Conservation (phyloP, 2,888 invertebrate genomes). For the Andrena hattorfiana region DNA sequence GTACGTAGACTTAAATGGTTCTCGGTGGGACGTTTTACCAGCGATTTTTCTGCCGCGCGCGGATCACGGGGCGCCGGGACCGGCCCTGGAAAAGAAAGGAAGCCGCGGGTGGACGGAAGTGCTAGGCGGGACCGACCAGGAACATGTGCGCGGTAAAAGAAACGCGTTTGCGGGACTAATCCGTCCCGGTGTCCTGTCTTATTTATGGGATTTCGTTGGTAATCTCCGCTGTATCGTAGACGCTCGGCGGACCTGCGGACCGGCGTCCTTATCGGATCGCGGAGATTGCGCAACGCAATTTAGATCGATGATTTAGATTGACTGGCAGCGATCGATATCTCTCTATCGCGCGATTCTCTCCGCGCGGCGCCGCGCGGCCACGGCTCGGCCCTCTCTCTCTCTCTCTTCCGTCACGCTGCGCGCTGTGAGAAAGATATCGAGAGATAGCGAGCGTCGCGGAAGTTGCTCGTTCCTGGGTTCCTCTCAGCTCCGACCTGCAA, state of each 20-base stretch:
- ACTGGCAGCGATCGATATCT: conserved; percentile 50
- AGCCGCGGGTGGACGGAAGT: too few species aligned
- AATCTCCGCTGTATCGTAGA: conserved; percentile 61
- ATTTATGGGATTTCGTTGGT: conserved; percentile 61
- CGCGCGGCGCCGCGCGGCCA: too few species aligned
- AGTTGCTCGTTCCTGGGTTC: conserved; percentile 11
- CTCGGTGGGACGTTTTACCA: neutral
- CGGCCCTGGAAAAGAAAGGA: neutral
- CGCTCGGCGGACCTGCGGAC: conserved; percentile 10
- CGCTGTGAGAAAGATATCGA: conserved; percentile 62
- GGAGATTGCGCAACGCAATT: conserved; percentile 65
- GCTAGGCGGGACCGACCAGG: neutral
- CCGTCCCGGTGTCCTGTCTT: conserved; percentile 33
- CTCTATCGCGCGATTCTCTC: conserved; percentile 15
- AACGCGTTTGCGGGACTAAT: conserved; percentile 47
- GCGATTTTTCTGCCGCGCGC: neutral
- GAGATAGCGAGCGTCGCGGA: conserved; percentile 25
- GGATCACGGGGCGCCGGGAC: neutral
- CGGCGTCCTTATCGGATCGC: conserved; percentile 26
- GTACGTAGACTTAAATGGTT: neutral
- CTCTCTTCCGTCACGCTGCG: conserved; percentile 49
- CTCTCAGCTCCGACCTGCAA: neutral
- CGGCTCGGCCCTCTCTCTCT: neutral
- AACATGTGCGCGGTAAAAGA: neutral
- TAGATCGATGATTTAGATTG: conserved; percentile 72